Base-by-base conservation (phyloP, 2,797 vertebrate genomes). In the Pipistrellus kuhlii region DNA sequence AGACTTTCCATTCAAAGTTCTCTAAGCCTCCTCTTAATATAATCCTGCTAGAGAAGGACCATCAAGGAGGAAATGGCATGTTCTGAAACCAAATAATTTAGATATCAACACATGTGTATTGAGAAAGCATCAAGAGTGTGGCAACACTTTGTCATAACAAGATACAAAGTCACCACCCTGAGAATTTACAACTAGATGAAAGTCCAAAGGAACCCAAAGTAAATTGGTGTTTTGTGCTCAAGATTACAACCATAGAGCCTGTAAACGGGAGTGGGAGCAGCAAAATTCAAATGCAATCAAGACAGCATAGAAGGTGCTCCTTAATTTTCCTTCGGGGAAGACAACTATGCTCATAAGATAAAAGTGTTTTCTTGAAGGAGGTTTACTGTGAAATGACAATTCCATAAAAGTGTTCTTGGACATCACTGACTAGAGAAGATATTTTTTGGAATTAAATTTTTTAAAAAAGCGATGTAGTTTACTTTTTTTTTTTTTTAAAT, bases 121-220 rank as follows among this genome's bases (percentile, higher is more conserved):
- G 85, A 72, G 80, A 89, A 82, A 89, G 9, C 30, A 86, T 3
- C 53, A 8, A 71, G n/a, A 69, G 48, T 80, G 17, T 89, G 81
- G 13, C 46, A 81, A 57, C 84, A 88, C 78, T 75, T 41, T 72
- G 20, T 57, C 21, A 59, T 57, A 80, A 66, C 3, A 64, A 85
- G 88, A 69, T 17, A 18, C 66, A 84, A 86, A 68, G 81, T 87
- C 75, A 90, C 30, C 21, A 48, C 27, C 15, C 6, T 85, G 46
- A 87, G 71, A 48, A 81, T 91, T 89, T 69, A 68, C 35, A 72
- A 86, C 51, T 91, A 75, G 85, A 90, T 46, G 69, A 88, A 93
- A 77, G 69, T 75, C 83, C 55, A 5, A 80, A 69, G 53, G 53
- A 76, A 5, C 68, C 81, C 27, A 88, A 66, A 93, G n/a, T 14